A percentile compares a stretch with the other conserved stretches of the same genome.
Evolutionary conservation across 2,113 vertebrate genomes (phyloP).

Genomic region (Alaudala cheleensis): DNA sequence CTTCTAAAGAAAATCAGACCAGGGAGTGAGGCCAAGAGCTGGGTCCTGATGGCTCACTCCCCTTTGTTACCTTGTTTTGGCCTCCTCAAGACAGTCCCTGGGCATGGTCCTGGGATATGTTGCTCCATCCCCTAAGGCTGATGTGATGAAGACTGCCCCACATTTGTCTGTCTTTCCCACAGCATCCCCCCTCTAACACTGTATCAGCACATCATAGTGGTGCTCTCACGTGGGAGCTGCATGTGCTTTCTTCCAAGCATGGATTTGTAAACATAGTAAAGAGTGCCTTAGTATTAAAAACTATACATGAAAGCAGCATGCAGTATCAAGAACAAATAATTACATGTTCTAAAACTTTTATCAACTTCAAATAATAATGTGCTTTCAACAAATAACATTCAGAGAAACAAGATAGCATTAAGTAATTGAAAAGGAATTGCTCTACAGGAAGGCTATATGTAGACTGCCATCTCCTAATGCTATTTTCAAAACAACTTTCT

Average conservation of each 20-base stretch:
- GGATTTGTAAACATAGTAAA: not conserved
- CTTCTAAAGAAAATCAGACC: not conserved
- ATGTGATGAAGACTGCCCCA: not conserved
- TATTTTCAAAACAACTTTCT: not conserved
- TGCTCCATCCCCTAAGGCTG: not conserved
- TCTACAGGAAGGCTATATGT: not conserved
- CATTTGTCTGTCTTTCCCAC: not conserved
- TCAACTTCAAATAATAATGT: not conserved
- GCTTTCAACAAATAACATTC: not conserved
- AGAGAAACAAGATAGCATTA: not conserved
- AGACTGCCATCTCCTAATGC: not conserved
- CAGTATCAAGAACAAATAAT: not conserved
- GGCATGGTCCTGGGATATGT: not conserved
- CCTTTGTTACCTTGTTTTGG: not conserved
- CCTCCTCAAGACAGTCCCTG: not conserved
- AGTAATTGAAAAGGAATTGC: not conserved
- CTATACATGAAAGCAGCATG: not conserved
- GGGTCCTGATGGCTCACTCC: not conserved
- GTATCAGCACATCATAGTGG: fast-evolving
- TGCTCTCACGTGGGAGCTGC: not conserved
- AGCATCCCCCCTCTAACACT: not conserved
- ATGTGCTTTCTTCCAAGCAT: not conserved
- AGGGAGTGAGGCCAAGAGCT: not conserved
- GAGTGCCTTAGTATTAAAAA: not conserved
- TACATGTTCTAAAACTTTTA: not conserved